Evolutionary conservation across 2,113 vertebrate genomes (phyloP).

Genomic region (Thymallus thymallus): DNA sequence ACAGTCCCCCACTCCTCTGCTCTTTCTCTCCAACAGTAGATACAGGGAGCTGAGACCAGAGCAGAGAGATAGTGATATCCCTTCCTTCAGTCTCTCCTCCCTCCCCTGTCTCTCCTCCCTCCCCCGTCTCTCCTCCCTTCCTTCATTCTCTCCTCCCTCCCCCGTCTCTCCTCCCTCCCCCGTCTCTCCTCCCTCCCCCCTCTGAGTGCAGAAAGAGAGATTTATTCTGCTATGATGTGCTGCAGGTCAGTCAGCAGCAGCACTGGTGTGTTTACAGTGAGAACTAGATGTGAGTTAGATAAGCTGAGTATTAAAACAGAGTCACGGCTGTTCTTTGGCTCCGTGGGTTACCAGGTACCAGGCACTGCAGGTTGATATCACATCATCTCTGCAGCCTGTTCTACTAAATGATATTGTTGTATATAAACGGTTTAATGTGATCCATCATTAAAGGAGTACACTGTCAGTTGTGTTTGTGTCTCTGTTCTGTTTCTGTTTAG

Average conservation of each 20-base stretch:
- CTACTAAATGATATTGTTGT: slow-evolving; percentile 21
- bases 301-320: neutral
- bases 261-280: neutral
- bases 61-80: too few species aligned
- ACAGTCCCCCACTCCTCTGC: too few species aligned
- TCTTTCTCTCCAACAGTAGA: too few species aligned
- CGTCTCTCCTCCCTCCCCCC: slow-evolving; percentile 34
- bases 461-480: neutral
- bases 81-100: too few species aligned
- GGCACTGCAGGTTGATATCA: slow-evolving; percentile 11
- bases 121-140: slow-evolving; percentile 33
- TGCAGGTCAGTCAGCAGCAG: slow-evolving; percentile 4
- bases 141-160: too few species aligned
- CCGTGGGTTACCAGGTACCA: slow-evolving; percentile 23
- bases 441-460: slow-evolving; percentile 14
- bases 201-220: slow-evolving; percentile 32
- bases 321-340: too few species aligned
- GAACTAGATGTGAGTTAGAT: neutral
- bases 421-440: slow-evolving; percentile 25
- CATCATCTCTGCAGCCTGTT: neutral
- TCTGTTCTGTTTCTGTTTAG: too few species aligned
- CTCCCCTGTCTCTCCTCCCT: slow-evolving; percentile 22
- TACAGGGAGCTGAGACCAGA: too few species aligned
- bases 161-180: slow-evolving; percentile 39
- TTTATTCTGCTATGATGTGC: slow-evolving; percentile 31